Percentiles rank a stretch among this genome's conserved stretches.
phyloP scores from a whole-genome alignment of 2,113 vertebrate species.

The Catagonus wagneri region DNA sequence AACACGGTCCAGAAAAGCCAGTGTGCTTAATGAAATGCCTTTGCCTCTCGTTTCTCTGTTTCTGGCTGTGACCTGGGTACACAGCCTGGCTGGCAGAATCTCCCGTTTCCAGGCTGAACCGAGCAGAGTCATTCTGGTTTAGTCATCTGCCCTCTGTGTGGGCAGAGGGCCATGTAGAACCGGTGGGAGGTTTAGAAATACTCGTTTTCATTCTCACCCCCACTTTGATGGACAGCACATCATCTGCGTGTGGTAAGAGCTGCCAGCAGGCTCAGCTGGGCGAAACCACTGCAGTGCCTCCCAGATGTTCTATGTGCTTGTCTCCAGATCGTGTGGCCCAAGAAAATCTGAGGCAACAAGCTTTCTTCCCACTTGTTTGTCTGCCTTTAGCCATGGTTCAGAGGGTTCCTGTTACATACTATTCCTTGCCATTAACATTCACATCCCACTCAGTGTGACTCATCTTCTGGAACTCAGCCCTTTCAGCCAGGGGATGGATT shows the following conservation, averaged over 20 bases:
- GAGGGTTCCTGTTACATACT: neutral
- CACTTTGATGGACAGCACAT: neutral
- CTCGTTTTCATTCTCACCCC: neutral
- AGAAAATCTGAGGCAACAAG: constrained; percentile 36
- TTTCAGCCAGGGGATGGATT: constrained; percentile 34
- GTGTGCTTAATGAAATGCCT: neutral
- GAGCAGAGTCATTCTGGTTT: neutral
- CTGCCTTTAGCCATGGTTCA: neutral
- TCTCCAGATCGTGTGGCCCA: neutral
- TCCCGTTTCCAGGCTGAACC: neutral
- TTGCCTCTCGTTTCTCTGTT: neutral
- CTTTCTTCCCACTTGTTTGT: neutral
- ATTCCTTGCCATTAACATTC: neutral
- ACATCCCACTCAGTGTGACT: neutral
- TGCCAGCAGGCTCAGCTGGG: constrained; percentile 31
- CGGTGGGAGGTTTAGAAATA: neutral
- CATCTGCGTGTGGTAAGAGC: neutral
- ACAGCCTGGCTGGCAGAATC: neutral
- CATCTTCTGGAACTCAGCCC: constrained; percentile 32
- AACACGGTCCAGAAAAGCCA: neutral
- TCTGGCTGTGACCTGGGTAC: neutral
- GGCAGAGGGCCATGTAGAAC: neutral
- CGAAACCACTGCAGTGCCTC: neutral
- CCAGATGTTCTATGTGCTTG: constrained; percentile 40
- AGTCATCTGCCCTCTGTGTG: neutral